Conservation (phyloP, 2,113 vertebrate species). For the Oriolus oriolus region DNA sequence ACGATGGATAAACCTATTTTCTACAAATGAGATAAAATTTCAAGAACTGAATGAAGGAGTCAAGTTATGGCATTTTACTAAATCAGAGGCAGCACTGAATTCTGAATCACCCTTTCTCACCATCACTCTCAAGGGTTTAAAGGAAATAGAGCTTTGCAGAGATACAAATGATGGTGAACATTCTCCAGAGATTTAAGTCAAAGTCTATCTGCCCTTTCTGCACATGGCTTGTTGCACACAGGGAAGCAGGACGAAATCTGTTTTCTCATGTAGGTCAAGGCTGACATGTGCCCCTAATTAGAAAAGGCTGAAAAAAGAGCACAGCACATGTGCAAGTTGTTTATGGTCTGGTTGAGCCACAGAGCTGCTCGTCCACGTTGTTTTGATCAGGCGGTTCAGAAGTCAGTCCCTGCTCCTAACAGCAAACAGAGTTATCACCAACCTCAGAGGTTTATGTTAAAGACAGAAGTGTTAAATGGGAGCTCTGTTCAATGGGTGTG, state of each 20-base stretch:
- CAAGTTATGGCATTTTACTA: background rate
- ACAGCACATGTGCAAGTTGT: background rate
- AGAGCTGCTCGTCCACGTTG: background rate
- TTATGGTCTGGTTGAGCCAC: background rate
- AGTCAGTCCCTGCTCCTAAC: background rate
- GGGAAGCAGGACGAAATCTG: background rate
- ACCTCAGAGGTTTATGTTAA: background rate
- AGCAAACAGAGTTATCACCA: background rate
- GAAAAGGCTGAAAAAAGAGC: background rate
- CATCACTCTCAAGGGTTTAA: background rate
- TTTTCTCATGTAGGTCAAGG: background rate
- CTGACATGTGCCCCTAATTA: background rate
- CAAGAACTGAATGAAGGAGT: background rate
- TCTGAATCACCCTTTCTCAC: background rate
- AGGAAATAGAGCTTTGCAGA: background rate
- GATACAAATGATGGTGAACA: background rate
- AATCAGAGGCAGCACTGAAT: background rate
- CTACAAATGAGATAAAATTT: background rate
- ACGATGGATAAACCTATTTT: background rate
- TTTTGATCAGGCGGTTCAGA: background rate
- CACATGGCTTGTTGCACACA: background rate
- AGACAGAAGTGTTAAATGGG: background rate
- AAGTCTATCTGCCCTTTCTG: background rate
- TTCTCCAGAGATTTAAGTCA: background rate
- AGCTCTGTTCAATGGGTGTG: background rate